phyloP scores from a whole-genome alignment of 2,797 vertebrate species.

The Chiroxiphia lanceolata region DNA sequence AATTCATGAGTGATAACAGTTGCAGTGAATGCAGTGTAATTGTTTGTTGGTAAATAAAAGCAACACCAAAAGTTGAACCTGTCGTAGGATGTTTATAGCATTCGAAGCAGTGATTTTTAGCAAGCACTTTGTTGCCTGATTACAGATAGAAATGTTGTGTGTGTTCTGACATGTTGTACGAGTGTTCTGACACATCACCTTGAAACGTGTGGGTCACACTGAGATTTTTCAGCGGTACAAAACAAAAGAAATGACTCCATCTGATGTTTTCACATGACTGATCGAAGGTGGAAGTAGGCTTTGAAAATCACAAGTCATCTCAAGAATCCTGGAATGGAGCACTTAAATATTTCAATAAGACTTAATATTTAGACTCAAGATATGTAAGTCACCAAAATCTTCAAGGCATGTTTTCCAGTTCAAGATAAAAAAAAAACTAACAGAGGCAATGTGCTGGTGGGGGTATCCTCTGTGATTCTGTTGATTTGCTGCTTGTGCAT shows the following conservation, averaged over 20 bases:
- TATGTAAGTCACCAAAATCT: background rate
- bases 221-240: background rate
- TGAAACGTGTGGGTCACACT: background rate
- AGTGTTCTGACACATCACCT: background rate
- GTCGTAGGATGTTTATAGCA: background rate
- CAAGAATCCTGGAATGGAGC: background rate
- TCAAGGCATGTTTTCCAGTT: background rate
- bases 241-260: background rate
- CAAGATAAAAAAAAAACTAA: background rate
- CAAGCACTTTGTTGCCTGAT: accelerated
- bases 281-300: background rate
- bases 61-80: background rate
- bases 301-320: background rate
- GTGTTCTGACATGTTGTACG: background rate
- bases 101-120: background rate
- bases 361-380: background rate
- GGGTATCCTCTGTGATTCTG: background rate
- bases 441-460: background rate
- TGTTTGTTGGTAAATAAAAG: slow-evolving; percentile 36
- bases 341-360: background rate
- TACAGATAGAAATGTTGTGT: background rate
- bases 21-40: background rate
- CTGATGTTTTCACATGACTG: background rate
- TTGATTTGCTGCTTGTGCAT: background rate
- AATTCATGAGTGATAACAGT: background rate